Percentiles rank a stretch among this genome's conserved stretches.
These are phyloP conservation scores for Scomber colias DNA, from an alignment of 2,113 vertebrate species.

Conservation along the genomic window DNA sequence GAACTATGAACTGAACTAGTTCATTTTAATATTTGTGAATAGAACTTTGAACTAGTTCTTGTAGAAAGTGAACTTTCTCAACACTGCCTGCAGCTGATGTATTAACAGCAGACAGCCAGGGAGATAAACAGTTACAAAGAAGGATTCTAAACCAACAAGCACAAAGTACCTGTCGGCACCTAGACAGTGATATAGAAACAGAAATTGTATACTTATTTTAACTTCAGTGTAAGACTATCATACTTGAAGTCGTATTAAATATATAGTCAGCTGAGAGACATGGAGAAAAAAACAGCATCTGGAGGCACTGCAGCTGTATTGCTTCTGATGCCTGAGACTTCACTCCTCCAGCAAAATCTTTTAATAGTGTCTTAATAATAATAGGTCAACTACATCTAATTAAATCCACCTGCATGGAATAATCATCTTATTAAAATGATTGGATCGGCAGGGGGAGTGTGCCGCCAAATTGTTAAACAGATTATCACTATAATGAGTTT, in stretches of 20 bases:
- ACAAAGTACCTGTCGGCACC: slow-evolving; percentile 2
- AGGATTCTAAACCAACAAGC: slow-evolving; percentile 50
- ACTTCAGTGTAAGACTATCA: slow-evolving; percentile 1
- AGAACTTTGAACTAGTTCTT: too few relatives aligned
- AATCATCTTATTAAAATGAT: slow-evolving; percentile 82
- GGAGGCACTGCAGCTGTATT: slow-evolving; percentile 30
- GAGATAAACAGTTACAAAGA: slow-evolving; percentile 41
- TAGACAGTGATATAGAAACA: background rate
- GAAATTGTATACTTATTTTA: slow-evolving; percentile 7
- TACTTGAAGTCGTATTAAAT: slow-evolving; percentile 41
- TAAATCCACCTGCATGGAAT: slow-evolving; percentile 77
- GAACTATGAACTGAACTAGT: too few relatives aligned
- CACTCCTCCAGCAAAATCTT: slow-evolving; percentile 48
- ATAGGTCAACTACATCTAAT: slow-evolving; percentile 78
- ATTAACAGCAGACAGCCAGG: slow-evolving; percentile 42
- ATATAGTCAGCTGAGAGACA: slow-evolving; percentile 37
- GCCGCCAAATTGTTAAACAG: slow-evolving; percentile 66
- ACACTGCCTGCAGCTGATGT: slow-evolving; percentile 59
- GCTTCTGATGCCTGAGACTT: slow-evolving; percentile 38
- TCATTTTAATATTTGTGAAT: too few relatives aligned
- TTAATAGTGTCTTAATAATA: slow-evolving; percentile 72
- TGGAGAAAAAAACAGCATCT: slow-evolving; percentile 32
- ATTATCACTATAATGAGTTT: slow-evolving; percentile 81
- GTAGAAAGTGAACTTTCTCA: too few relatives aligned
- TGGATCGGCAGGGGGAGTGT: slow-evolving; percentile 63